Base-by-base conservation (phyloP, 2,113 vertebrate genomes). In the Ophthalmolycus amberensis region DNA sequence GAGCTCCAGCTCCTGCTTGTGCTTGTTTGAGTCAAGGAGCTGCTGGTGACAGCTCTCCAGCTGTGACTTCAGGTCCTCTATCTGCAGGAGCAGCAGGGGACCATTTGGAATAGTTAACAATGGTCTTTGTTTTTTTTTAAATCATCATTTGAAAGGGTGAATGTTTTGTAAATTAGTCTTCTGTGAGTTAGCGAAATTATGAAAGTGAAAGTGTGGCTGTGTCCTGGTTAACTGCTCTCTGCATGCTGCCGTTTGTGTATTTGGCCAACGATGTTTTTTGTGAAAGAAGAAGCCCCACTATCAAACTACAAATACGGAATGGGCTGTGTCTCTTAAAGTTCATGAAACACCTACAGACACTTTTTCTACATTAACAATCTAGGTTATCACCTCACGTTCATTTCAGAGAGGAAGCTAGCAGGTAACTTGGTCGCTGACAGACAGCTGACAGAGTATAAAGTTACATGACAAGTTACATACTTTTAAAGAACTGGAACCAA, bases 41-140 rank as follows among this genome's bases (percentile, higher is more conserved):
- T 96, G 94, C 86, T 95, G 93, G 75, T 95, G 95, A 67, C 95
- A 96, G 67, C 79, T 93, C 79, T 95, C 94, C 84, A 96, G 71
- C 85, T 96, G 94, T 0, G 69, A 38, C 85, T 95, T 95, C 82
- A 96, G 93, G 69, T 95, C 95, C 82, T 96, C 95, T 20, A 96
- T 94, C 96, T 96, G 90, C 44, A 48, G 37, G 18, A 70, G 16
- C 44, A 2, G 14, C 50, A 58, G 20, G 2, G 18, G 25, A 62
- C n/a, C 2, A 2, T 32, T 25, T 20, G 8, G 3, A 54, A 29
- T 10, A 65, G 11, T 56, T 56, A n/a, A 10, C 52, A n/a, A 54
- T n/a, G 52, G 22, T n/a, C 22, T 22, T 52, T 52, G 50, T 22
- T 52, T 52, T 25, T 25, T 25, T 25, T 25, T 25, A 44, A 22